phyloP scores from a whole-genome alignment of 64 coral and sea anemone genomes.

The Pachyseris speciosa region DNA sequence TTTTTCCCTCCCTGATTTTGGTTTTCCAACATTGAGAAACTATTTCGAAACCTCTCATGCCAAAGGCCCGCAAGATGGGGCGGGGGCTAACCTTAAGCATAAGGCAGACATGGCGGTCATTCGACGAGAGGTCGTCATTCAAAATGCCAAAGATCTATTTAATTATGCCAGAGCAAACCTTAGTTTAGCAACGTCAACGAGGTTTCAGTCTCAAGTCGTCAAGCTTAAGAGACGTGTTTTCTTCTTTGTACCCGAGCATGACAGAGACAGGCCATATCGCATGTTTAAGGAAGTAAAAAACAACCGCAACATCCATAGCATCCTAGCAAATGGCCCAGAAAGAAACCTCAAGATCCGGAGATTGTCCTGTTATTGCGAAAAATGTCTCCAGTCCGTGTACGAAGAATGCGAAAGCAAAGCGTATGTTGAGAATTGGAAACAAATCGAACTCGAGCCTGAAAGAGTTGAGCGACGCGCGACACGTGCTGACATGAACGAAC shows the following conservation, averaged over 20 bases:
- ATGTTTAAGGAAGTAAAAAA: neutral
- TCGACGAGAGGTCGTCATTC: neutral
- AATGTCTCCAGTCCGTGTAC: neutral
- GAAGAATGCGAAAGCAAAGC: neutral
- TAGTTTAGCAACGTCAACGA: too few relatives aligned
- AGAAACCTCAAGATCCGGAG: neutral
- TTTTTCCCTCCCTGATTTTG: neutral
- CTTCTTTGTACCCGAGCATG: neutral
- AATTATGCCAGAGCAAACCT: neutral
- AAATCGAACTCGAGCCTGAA: neutral
- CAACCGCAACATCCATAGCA: too few relatives aligned
- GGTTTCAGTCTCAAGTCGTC: neutral
- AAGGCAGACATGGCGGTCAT: constrained; percentile 41
- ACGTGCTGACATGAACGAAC: too few relatives aligned
- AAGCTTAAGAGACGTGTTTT: constrained; percentile 9
- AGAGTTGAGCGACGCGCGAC: too few relatives aligned
- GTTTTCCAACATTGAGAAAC: constrained; percentile 9
- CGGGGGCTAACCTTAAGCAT: constrained; percentile 35
- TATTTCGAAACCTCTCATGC: constrained; percentile 60
- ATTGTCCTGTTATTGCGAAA: constrained; percentile 22
- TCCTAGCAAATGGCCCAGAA: neutral
- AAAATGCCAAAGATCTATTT: constrained; percentile 34
- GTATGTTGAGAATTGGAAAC: neutral
- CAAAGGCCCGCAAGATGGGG: constrained; percentile 9
- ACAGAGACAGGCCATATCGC: neutral